These are phyloP conservation scores for Alcis repandata DNA, from an alignment of 2,888 invertebrate species.

Conservation along the genomic window DNA sequence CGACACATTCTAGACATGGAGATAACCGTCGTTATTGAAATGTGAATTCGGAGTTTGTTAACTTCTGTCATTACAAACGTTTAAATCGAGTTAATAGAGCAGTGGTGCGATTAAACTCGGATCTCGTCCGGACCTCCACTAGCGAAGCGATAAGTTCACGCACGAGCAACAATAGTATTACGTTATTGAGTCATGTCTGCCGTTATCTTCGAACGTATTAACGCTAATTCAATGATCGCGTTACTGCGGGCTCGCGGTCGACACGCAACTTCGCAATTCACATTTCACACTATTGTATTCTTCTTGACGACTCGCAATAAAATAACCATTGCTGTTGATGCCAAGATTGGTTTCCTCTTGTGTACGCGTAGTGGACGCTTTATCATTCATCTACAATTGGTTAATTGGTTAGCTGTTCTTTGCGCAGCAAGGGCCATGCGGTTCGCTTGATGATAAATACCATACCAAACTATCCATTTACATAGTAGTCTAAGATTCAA, in stretches of 20 bases:
- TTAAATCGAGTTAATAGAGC: background rate
- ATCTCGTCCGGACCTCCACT: slow-evolving; percentile 27
- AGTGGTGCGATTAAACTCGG: slow-evolving; percentile 19
- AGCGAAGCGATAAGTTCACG: slow-evolving; percentile 44
- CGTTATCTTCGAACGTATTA: slow-evolving; percentile 72
- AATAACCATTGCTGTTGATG: slow-evolving; percentile 53
- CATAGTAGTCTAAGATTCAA: background rate
- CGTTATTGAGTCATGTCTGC: slow-evolving; percentile 60
- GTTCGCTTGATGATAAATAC: background rate
- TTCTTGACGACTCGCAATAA: slow-evolving; percentile 49
- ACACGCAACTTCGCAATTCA: slow-evolving; percentile 75
- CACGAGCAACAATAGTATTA: slow-evolving; percentile 50
- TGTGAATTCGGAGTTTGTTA: slow-evolving; percentile 34
- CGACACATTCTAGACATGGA: slow-evolving; percentile 56
- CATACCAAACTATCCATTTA: background rate
- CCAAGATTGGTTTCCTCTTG: slow-evolving; percentile 58
- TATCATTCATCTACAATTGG: slow-evolving; percentile 53
- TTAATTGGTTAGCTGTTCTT: background rate
- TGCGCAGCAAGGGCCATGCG: background rate
- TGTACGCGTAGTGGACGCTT: slow-evolving; percentile 54
- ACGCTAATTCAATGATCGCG: slow-evolving; percentile 79
- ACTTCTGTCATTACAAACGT: background rate
- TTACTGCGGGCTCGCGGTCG: slow-evolving; percentile 60
- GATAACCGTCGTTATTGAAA: slow-evolving; percentile 57
- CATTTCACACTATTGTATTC: slow-evolving; percentile 64